Conservation (phyloP, 2,797 vertebrate genomes). For the Pogoniulus pusillus region DNA sequence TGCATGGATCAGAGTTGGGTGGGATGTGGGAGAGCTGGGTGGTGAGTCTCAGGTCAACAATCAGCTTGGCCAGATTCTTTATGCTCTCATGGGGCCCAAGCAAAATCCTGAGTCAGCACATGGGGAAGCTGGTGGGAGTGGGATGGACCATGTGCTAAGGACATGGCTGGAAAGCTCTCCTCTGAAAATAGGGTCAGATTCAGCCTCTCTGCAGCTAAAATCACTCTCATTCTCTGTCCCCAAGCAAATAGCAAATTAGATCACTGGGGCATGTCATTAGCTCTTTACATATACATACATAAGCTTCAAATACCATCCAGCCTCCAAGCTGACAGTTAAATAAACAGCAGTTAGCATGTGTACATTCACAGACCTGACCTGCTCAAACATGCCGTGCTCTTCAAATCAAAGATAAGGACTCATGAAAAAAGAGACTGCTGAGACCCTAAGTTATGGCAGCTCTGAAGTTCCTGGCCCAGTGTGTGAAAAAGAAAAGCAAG, state of each 20-base stretch:
- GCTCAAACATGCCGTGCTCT: not conserved
- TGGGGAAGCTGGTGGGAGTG: not conserved
- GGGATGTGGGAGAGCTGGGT: not conserved
- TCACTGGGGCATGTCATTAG: not conserved
- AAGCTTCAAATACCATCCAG: not conserved
- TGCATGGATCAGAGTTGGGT: not conserved
- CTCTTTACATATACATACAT: not conserved
- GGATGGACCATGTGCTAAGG: not conserved
- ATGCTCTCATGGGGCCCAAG: not conserved
- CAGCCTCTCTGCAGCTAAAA: not conserved
- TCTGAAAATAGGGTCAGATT: not conserved
- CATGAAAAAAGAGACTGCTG: not conserved
- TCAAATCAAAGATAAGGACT: not conserved
- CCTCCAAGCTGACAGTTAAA: not conserved
- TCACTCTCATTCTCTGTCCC: not conserved
- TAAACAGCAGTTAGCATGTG: not conserved
- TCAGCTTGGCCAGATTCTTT: not conserved
- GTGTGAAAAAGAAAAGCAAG: not conserved
- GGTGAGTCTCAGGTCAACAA: not conserved
- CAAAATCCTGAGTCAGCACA: constrained; percentile 2
- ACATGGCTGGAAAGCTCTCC: not conserved
- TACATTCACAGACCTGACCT: not conserved
- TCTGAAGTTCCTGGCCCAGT: not conserved
- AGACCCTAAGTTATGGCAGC: not conserved
- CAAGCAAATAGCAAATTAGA: not conserved